These are phyloP conservation scores for Pelodytes ibericus DNA, from an alignment of 2,797 vertebrate genomes.

Conservation along the genomic window DNA sequence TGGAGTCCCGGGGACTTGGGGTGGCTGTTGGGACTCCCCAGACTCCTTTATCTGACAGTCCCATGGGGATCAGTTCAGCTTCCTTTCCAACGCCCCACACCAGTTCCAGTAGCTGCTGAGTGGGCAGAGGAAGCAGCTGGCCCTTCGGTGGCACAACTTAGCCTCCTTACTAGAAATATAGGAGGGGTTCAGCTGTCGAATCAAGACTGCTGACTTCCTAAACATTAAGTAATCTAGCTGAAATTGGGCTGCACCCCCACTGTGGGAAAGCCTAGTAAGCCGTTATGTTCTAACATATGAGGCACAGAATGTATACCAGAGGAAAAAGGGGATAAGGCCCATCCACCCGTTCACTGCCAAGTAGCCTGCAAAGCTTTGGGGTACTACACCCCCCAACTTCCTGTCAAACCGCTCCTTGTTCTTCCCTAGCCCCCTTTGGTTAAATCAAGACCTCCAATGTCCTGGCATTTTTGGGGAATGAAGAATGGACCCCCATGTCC, in stretches of 20 bases:
- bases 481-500: no score
- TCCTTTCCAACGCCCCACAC: constrained; percentile 80
- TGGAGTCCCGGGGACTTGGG: constrained; percentile 68
- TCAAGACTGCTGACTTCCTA: constrained; percentile 49
- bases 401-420: constrained; percentile 14
- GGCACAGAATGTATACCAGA: background rate
- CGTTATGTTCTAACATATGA: background rate
- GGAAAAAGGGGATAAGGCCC: background rate
- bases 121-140: constrained; percentile 23
- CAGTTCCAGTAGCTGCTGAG: constrained; percentile 79
- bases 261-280: background rate
- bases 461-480: constrained; percentile 12
- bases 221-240: constrained; percentile 48
- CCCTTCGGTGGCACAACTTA: background rate
- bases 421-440: constrained; percentile 12
- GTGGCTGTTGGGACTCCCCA: constrained; percentile 65
- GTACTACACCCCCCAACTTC: constrained; percentile 1
- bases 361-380: constrained; percentile 28
- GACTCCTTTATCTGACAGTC: constrained; percentile 72
- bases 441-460: constrained; percentile 14
- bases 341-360: constrained; percentile 46
- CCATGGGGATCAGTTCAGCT: constrained; percentile 75
- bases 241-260: constrained; percentile 56
- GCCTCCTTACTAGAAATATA: constrained; percentile 44
- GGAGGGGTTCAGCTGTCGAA: constrained; percentile 56